Evolutionary conservation across 2,113 vertebrate species (phyloP).

Genomic region (Archocentrus centrarchus): DNA sequence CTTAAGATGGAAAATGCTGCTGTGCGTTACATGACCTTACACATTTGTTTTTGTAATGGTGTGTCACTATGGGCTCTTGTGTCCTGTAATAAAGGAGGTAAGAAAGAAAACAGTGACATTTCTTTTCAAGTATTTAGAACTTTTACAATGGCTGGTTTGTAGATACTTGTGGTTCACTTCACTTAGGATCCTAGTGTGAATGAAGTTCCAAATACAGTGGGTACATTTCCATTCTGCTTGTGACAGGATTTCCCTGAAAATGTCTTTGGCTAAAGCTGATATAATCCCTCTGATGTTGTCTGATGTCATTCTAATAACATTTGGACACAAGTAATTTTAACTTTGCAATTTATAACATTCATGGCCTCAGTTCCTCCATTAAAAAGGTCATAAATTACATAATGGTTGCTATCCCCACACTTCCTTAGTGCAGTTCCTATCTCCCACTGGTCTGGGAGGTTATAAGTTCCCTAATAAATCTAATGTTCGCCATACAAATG

Average conservation of each 20-base stretch:
- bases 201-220: background rate
- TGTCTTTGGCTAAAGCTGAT: background rate
- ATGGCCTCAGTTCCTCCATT: conserved; percentile 1
- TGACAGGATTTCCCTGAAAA: background rate
- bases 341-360: background rate
- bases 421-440: conserved; percentile 28
- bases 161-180: background rate
- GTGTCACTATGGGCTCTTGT: background rate
- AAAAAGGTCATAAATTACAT: conserved; percentile 32
- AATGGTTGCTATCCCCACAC: conserved; percentile 51
- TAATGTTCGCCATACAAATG: conserved; percentile 41
- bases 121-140: background rate
- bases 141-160: too few relatives aligned
- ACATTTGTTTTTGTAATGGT: background rate
- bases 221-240: background rate
- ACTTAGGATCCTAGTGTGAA: background rate
- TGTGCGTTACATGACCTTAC: background rate
- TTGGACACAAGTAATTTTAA: background rate
- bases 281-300: background rate
- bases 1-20: background rate
- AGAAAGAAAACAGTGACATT: background rate
- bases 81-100: background rate
- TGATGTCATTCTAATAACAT: background rate
- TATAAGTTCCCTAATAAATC: conserved; percentile 20
- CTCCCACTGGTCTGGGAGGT: conserved; percentile 49